These are phyloP conservation scores for Hylaeus volcanicus DNA, from an alignment of 1,140 invertebrate genomes.

Conservation along the genomic window DNA sequence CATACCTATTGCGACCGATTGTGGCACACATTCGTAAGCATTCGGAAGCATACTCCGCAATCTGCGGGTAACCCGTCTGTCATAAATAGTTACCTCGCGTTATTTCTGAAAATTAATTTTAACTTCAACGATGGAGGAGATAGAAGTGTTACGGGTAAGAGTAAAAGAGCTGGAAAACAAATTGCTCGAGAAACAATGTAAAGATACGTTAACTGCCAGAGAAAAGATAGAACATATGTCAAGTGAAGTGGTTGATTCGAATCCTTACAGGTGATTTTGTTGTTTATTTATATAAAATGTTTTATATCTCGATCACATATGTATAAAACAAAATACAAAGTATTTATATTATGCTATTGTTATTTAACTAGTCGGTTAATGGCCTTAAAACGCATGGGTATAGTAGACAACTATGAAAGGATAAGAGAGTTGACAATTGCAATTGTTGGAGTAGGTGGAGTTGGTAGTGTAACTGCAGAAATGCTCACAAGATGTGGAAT, in stretches of 20 bases:
- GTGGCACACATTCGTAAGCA: background rate
- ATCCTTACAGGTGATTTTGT: slow-evolving; percentile 94
- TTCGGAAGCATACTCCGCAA: too few species aligned
- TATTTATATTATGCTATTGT: slow-evolving; percentile 23
- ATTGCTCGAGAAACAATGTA: slow-evolving; percentile 76
- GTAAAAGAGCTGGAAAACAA: slow-evolving; percentile 83
- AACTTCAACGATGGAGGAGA: slow-evolving; percentile 59
- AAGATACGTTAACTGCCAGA: slow-evolving; percentile 68
- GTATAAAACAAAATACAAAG: background rate
- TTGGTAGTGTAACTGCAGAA: slow-evolving; percentile 99
- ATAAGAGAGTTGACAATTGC: slow-evolving; percentile 95
- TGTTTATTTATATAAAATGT: slow-evolving; percentile 26
- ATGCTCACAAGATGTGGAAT: slow-evolving; percentile 99
- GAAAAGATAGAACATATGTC: slow-evolving; percentile 86
- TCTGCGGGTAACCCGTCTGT: background rate
- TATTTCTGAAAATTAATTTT: slow-evolving; percentile 10
- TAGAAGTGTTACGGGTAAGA: slow-evolving; percentile 71
- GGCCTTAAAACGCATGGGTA: slow-evolving; percentile 99
- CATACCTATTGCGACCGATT: too few species aligned
- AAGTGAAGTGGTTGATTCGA: slow-evolving; percentile 97
- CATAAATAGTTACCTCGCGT: background rate
- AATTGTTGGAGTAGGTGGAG: slow-evolving; percentile 98
- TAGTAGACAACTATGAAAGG: slow-evolving; percentile 98
- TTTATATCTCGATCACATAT: slow-evolving; percentile 8
- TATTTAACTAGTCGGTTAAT: slow-evolving; percentile 92